Base-by-base conservation (phyloP, 2,113 vertebrate genomes). In the Callionymus lyra region DNA sequence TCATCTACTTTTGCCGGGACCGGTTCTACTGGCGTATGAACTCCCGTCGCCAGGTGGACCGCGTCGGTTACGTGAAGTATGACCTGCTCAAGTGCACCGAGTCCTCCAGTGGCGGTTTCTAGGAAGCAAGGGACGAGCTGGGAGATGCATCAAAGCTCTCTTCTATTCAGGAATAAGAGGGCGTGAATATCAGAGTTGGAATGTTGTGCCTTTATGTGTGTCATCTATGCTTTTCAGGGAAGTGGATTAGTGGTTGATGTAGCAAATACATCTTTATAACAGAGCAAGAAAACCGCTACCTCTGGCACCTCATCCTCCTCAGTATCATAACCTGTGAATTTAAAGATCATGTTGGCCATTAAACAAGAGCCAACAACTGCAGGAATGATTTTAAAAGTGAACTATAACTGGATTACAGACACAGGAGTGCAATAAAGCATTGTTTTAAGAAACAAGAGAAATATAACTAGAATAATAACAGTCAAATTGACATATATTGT, bases 21-120 rank as follows among this genome's bases (percentile, higher is more conserved):
- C 53, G 44, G 9, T 91, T 82, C 83, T 91, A 76, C 79, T 91
- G 89, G 90, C 82, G 89, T 1, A 82, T 90, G 86, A 90, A 70
- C 44, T 74, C 54, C 31, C 57, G 17, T 13, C 51, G 50, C 1
- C 82, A 88, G 65, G 78, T 85, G 64, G 83, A 89, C 57, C 81
- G 82, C 17, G 86, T 91, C 34, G 89, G 87, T 46, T 74, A 86
- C 15, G 82, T 92, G 43, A 89, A 87, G 56, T 83, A 79, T 1
- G 87, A 91, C 56, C 38, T 92, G 18, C 82, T 92, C 57, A 72
- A 69, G 31, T 91, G 90, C 61, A 39, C 83, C 0, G 77, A 83
- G 14, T 6, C 47, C 34, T 68, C 61, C 38, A 1, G 11, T 11
- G 43, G 6, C 14, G 8, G n/a, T 14, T 75, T 74, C 50, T 79